Evolutionary conservation across 2,113 vertebrate species (phyloP).

Genomic region (Ammodramus savannarum): DNA sequence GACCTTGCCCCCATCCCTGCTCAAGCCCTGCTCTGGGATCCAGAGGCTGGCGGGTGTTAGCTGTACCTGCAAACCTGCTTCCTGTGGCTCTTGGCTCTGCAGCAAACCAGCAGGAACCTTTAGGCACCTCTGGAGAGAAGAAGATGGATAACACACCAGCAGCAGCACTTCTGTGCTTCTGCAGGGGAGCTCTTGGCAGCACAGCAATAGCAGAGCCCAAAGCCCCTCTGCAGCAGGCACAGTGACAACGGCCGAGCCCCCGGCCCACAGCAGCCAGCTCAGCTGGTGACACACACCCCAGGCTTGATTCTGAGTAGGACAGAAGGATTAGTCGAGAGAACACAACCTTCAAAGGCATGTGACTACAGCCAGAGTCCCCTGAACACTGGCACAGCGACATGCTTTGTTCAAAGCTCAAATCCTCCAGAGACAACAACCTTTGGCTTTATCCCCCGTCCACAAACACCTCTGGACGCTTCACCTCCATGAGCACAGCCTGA

Average conservation of each 20-base stretch:
- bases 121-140: background rate
- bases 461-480: background rate
- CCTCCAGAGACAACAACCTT: background rate
- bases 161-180: background rate
- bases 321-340: background rate
- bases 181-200: background rate
- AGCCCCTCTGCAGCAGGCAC: background rate
- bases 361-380: background rate
- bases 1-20: background rate
- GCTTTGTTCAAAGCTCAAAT: conserved; percentile 12
- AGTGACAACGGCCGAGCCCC: rapidly evolving
- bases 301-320: background rate
- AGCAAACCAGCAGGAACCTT: background rate
- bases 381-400: background rate
- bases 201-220: background rate
- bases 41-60: rapidly evolving
- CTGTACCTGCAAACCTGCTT: background rate
- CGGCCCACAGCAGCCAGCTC: rapidly evolving
- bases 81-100: background rate
- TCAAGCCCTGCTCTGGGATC: background rate
- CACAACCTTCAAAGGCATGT: background rate
- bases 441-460: background rate
- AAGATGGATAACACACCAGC: background rate
- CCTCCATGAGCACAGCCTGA: background rate
- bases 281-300: background rate